These are phyloP conservation scores for Neoseiulus cucumeris DNA, from an alignment of 1,140 invertebrate species.

Conservation along the genomic window DNA sequence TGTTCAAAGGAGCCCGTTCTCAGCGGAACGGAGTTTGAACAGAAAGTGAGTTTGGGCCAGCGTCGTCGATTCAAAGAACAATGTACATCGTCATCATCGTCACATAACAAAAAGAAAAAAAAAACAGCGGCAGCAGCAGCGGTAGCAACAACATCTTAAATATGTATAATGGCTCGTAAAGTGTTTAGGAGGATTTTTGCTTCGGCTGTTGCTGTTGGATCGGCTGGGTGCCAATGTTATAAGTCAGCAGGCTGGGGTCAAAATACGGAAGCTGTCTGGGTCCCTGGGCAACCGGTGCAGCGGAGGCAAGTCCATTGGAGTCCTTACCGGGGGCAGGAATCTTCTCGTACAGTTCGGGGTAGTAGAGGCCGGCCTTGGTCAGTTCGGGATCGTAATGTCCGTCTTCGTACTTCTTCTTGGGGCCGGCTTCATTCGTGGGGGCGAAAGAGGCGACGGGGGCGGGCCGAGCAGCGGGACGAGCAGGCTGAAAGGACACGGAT, in stretches of 20 bases:
- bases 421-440: neutral
- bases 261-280: neutral
- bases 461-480: too few relatives aligned
- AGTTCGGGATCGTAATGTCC: neutral
- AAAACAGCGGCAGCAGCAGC: too few relatives aligned
- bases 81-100: too few relatives aligned
- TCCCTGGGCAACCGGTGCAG: neutral
- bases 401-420: conserved; percentile 10
- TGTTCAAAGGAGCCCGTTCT: too few relatives aligned
- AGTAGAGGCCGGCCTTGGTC: conserved; percentile 4
- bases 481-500: too few relatives aligned
- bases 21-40: too few relatives aligned
- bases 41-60: too few relatives aligned
- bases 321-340: neutral
- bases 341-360: conserved; percentile 4
- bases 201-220: neutral
- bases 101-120: too few relatives aligned
- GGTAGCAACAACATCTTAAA: too few relatives aligned
- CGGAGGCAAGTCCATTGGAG: neutral
- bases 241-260: conserved; percentile 1
- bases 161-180: too few relatives aligned
- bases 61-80: too few relatives aligned
- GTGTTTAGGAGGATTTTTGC: too few relatives aligned
- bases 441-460: neutral
- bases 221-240: conserved; percentile 2